Conservation (phyloP, 2,113 vertebrate species). For the Lontra canadensis region DNA sequence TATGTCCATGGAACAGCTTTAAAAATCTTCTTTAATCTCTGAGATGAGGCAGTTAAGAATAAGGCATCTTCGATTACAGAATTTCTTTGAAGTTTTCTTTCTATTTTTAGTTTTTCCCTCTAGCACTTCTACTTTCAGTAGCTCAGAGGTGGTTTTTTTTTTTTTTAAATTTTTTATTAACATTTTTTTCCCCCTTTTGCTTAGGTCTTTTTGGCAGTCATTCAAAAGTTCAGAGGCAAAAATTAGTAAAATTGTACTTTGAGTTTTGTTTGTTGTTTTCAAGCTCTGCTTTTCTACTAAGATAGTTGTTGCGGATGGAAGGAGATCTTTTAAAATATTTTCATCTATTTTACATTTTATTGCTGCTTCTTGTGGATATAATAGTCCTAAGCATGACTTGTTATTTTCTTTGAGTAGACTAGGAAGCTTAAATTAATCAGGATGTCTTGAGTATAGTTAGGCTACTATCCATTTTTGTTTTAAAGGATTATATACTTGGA, state of each 20-base stretch:
- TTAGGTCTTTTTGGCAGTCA: constrained; percentile 67
- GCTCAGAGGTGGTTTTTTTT: background rate
- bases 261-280: constrained; percentile 61
- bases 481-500: background rate
- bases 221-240: constrained; percentile 69
- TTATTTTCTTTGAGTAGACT: constrained; percentile 38
- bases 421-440: constrained; percentile 17
- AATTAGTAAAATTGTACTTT: constrained; percentile 66
- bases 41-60: constrained; percentile 65
- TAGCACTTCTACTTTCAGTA: constrained; percentile 47
- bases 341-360: constrained; percentile 29
- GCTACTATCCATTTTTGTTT: constrained; percentile 13
- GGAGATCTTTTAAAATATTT: constrained; percentile 48
- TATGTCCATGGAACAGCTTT: constrained; percentile 60
- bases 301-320: background rate
- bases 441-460: background rate
- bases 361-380: constrained; percentile 9
- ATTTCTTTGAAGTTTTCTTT: constrained; percentile 74
- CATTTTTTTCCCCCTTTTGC: background rate
- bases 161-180: background rate
- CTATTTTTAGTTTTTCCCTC: constrained; percentile 52
- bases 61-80: constrained; percentile 66
- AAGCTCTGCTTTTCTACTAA: constrained; percentile 2
- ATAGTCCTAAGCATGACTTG: background rate
- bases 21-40: constrained; percentile 77